Evolutionary conservation across 2,888 invertebrate genomes (phyloP), one percentile per base, ranked within the genome.

Genomic region (Chymomyza fuscimana): DNA sequence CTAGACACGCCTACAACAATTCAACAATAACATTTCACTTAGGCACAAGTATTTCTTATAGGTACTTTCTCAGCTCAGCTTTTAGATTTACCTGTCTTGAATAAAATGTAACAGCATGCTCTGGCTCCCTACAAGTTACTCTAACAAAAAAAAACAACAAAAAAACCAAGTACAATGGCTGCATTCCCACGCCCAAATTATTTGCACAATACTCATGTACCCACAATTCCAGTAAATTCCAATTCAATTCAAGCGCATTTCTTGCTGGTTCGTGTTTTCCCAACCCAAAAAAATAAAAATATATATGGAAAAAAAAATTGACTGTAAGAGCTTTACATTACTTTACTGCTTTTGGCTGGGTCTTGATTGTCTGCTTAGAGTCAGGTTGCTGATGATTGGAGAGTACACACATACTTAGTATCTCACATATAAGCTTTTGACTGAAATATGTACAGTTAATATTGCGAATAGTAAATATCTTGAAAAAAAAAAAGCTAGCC

Each of bases 211-310:
- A 67, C 72, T 64, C 72, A 46, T 63, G 51, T 63, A 71, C 69
- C 67, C 63, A 71, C 65, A 73, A 70, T 70, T 76, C 78, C 74
- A 72, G 73, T 73, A 74, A 84, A 79, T 86, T 86, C 78, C 84
- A 75, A 86, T 88, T 81, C 70, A 86, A 79, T 82, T 82, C 80
- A 75, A 71, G 72, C 25, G 60, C 22, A 46, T 62, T 62, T 40
- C 25, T 62, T n/a, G 15, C n/a, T 25, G 29, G 62, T 75, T 73
- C 84, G 84, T 88, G 88, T 86, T 87, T 84, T 84, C 86, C 84
- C 88, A 84, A 86, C 88, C 88, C 86, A 76, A 50, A 74, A 70
- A 65, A 61, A 63, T 56, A 32, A 66, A 9, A 50, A 51, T 36
- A 9, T 36, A 9, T 29, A 15, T 19, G 19, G 19, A 62, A 51